Evolutionary conservation across 2,888 invertebrate genomes (phyloP).

Genomic region (Drosophila limbata): DNA sequence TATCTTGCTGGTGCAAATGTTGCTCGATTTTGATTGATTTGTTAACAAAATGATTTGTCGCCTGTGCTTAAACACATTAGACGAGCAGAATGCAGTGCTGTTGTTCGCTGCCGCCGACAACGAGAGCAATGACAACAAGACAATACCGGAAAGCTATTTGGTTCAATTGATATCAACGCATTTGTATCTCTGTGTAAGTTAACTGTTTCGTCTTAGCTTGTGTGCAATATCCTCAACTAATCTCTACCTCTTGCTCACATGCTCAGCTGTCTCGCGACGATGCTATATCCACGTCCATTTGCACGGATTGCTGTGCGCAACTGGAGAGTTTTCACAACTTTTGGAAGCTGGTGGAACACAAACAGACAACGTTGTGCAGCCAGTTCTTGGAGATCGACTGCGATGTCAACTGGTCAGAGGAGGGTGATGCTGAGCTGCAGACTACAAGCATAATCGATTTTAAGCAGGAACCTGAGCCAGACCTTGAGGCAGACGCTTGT

Average conservation of each 20-base stretch:
- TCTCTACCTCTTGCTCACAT: neutral
- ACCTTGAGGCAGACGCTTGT: constrained; percentile 33
- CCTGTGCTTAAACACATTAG: constrained; percentile 67
- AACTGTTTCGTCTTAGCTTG: neutral
- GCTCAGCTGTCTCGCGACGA: constrained; percentile 67
- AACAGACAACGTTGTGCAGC: constrained; percentile 69
- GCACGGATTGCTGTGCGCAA: constrained; percentile 65
- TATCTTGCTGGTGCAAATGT: constrained; percentile 53
- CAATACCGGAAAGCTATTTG: constrained; percentile 72
- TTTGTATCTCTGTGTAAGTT: constrained; percentile 77
- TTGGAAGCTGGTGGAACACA: constrained; percentile 69
- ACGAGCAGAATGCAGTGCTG: constrained; percentile 67
- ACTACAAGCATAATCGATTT: constrained; percentile 17
- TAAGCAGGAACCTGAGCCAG: constrained; percentile 50
- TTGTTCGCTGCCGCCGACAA: constrained; percentile 48
- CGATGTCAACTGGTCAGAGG: constrained; percentile 71
- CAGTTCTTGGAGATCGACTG: constrained; percentile 71
- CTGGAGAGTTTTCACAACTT: constrained; percentile 72
- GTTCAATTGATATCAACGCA: constrained; percentile 77
- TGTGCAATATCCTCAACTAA: neutral
- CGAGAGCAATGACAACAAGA: constrained; percentile 32
- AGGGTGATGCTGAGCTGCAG: constrained; percentile 44
- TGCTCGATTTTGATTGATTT: constrained; percentile 33
- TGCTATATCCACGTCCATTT: constrained; percentile 71
- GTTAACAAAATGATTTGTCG: constrained; percentile 72